Base-by-base conservation (phyloP, 1,140 invertebrate genomes). In the Neotoxoptera formosana region DNA sequence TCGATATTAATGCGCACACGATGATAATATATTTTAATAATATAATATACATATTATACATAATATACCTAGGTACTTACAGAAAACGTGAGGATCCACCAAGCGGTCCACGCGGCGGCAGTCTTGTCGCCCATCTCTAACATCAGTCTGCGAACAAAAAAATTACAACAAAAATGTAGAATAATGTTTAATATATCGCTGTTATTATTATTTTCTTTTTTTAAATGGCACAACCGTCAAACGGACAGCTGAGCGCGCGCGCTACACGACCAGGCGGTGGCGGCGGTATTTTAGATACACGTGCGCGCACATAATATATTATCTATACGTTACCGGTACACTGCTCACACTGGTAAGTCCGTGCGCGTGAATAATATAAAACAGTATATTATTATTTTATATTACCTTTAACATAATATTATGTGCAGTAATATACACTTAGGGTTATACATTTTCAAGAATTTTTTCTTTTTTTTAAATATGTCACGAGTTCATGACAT, bases 71-170 rank as follows among this genome's bases (percentile, higher is more conserved):
- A 47, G 3, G 25, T 90, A 67, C 89, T 90, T 41, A 90, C 89
- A n/a, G 89, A 90, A 90, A 90, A 67, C 56, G 89, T 67, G 41
- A 90, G 56, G 56, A 90, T 90, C 89, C 89, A 90, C 89, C 89
- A 90, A 45, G 53, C 41, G 36, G 53, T 45, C 89, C 56, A 30
- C 47, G 30, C 89, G 1, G 34, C 89, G 11, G 53, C 14, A 8
- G 89, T 67, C 36, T 90, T 90, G 36, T 90, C 53, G 14, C 36
- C 53, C 89, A 89, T 89, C 34, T 21, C 51, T 56, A 36, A 41
- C 53, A 34, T 90, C 89, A 34, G 7, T 90, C 89, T 90, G 41
- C 0, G 30, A 67, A 67, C 6, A 90, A 67, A 90, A 67, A n/a
- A 60, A 53, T 67, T 67, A 89, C 36, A 34, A 25, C 3, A 6